Evolutionary conservation across 1,140 invertebrate species (phyloP).

Genomic region (Rhagoletis zephyria): DNA sequence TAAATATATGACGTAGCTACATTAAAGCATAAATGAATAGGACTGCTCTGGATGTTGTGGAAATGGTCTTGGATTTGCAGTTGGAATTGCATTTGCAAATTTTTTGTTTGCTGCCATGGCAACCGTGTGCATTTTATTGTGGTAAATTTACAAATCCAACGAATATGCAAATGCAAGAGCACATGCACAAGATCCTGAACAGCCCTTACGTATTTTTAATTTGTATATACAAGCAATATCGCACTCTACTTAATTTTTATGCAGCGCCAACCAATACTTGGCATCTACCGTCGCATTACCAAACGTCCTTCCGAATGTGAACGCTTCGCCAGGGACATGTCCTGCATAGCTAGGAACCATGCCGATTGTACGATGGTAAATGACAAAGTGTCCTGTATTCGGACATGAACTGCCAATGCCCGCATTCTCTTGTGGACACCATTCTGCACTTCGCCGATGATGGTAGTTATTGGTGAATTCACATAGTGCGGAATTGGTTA

Average conservation of each 20-base stretch:
- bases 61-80: no score
- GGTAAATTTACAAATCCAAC: no score
- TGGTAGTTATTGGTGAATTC: constrained; percentile 82
- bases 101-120: no score
- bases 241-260: constrained; percentile 59
- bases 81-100: no score
- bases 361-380: constrained; percentile 81
- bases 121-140: no score
- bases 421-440: constrained; percentile 78
- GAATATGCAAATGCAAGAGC: no score
- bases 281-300: constrained; percentile 81
- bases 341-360: constrained; percentile 83
- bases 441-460: constrained; percentile 75
- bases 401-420: constrained; percentile 67
- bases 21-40: no score
- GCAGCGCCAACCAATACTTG: constrained; percentile 78
- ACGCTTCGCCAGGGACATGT: constrained; percentile 80
- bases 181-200: background rate
- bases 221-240: no score
- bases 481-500: constrained; percentile 78
- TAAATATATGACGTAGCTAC: background rate
- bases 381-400: constrained; percentile 75
- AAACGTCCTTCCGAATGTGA: constrained; percentile 81
- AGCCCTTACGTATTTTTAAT: no score
- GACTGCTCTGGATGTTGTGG: no score